A percentile compares a stretch with the other conserved stretches of the same genome.
Conservation (phyloP, 2,797 vertebrate genomes). For the Platyrinchus mystaceus region DNA sequence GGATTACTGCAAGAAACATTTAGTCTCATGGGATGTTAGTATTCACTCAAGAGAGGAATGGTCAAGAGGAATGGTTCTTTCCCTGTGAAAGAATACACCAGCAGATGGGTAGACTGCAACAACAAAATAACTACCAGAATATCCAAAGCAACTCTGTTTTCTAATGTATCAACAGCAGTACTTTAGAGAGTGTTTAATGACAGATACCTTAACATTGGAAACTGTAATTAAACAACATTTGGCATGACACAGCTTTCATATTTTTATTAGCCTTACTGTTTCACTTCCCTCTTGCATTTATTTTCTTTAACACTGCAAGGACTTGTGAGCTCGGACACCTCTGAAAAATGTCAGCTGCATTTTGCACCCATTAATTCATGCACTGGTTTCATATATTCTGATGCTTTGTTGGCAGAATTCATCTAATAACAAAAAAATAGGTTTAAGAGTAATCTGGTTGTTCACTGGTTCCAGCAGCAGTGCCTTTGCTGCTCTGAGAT, state of each 20-base stretch:
- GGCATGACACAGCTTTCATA: not conserved
- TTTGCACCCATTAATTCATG: not conserved
- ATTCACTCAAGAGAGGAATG: not conserved
- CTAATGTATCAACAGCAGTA: not conserved
- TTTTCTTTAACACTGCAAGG: not conserved
- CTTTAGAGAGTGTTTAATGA: not conserved
- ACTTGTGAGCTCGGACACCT: not conserved
- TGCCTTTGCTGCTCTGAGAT: constrained; percentile 44
- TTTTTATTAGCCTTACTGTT: not conserved
- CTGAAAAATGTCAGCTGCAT: not conserved
- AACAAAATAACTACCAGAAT: not conserved
- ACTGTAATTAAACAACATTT: not conserved
- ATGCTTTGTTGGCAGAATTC: not conserved
- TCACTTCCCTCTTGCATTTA: not conserved
- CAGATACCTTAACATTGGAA: not conserved
- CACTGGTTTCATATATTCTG: not conserved
- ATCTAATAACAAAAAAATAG: not conserved
- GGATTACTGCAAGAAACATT: not conserved
- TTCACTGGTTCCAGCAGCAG: constrained; percentile 19
- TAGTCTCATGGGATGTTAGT: not conserved
- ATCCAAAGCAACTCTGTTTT: not conserved
- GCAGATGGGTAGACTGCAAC: not conserved
- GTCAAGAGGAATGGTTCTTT: not conserved
- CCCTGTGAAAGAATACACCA: not conserved
- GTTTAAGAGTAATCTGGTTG: not conserved